phyloP scores from a whole-genome alignment of 2,888 invertebrate species.

The Campoplex capitator region DNA sequence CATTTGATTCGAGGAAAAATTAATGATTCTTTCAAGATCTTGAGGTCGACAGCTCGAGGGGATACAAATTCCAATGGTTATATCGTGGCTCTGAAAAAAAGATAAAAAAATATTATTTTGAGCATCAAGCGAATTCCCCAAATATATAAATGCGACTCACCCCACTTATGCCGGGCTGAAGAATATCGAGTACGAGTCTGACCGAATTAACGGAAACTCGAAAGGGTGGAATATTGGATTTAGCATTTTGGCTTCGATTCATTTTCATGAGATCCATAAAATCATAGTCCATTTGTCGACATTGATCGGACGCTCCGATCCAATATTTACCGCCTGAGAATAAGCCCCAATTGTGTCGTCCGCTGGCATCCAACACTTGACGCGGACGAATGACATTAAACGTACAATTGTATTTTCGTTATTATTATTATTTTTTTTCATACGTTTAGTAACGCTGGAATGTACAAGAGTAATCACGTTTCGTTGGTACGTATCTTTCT shows the following conservation, averaged over 20 bases:
- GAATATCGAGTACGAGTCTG: conserved; percentile 71
- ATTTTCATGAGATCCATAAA: conserved; percentile 60
- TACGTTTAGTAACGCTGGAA: background rate
- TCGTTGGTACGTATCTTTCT: background rate
- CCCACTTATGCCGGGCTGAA: conserved; percentile 67
- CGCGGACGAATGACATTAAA: conserved; percentile 12
- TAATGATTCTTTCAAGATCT: conserved; percentile 85
- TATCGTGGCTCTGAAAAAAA: conserved; percentile 69
- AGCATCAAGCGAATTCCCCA: background rate
- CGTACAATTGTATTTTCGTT: background rate
- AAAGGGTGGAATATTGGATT: conserved; percentile 72
- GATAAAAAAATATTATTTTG: background rate
- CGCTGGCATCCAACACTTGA: conserved; percentile 78
- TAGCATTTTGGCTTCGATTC: conserved; percentile 17
- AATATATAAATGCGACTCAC: conserved; percentile 66
- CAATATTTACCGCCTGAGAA: conserved; percentile 76
- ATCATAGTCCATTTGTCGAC: conserved; percentile 74
- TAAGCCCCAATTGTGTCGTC: conserved; percentile 75
- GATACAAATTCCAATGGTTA: conserved; percentile 84
- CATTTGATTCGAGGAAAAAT: conserved; percentile 85
- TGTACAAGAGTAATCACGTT: background rate
- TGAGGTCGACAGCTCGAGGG: conserved; percentile 85
- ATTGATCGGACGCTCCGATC: conserved; percentile 76
- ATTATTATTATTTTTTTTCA: background rate
- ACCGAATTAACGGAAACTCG: conserved; percentile 73